These are phyloP conservation scores for Bradypus variegatus DNA, from an alignment of 2,797 vertebrate genomes.

Conservation along the genomic window DNA sequence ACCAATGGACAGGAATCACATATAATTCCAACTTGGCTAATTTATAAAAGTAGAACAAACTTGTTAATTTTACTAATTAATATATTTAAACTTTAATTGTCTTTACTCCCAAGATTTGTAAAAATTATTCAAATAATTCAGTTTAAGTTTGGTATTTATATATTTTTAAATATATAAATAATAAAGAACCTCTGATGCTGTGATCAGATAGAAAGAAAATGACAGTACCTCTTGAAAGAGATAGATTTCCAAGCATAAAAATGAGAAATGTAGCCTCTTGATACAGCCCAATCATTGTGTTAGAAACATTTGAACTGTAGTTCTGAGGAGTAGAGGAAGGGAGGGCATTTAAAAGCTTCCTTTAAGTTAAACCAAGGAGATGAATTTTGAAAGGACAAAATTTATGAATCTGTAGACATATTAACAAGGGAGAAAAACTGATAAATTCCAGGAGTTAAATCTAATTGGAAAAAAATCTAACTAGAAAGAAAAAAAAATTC, in stretches of 20 bases:
- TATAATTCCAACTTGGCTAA: constrained; percentile 23
- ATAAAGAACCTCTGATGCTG: background rate
- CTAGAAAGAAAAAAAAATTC: background rate
- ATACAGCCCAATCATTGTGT: constrained; percentile 18
- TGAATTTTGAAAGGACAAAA: constrained; percentile 33
- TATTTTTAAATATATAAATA: constrained; percentile 23
- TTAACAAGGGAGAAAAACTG: constrained; percentile 26
- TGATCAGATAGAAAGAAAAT: background rate
- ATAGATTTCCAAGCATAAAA: constrained; percentile 32
- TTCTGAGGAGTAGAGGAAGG: background rate
- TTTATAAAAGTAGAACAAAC: constrained; percentile 33
- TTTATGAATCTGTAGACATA: background rate
- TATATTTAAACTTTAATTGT: constrained; percentile 18
- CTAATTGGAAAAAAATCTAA: background rate
- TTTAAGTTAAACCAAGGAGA: constrained; percentile 28
- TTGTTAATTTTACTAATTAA: background rate
- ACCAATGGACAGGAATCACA: background rate
- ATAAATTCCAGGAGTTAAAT: constrained; percentile 38
- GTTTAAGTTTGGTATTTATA: background rate
- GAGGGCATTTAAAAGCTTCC: background rate
- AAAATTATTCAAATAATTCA: constrained; percentile 38
- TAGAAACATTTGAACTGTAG: constrained; percentile 19
- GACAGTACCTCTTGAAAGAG: background rate
- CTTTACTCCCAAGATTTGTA: constrained; percentile 20
- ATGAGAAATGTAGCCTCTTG: background rate